Base-by-base conservation (phyloP, 2,888 invertebrate genomes). In the Encarsia formosa region DNA sequence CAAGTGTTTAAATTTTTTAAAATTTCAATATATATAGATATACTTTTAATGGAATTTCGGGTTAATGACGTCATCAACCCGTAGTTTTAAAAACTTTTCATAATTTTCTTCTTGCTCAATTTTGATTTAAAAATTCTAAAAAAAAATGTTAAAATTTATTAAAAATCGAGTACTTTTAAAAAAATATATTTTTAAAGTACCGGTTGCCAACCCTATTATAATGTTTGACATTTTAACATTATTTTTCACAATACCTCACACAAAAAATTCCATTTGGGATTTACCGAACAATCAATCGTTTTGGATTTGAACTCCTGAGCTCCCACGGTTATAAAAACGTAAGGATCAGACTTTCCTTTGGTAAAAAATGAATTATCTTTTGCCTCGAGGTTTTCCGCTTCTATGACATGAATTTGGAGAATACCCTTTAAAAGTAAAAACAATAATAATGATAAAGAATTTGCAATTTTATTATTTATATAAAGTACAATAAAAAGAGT, bases 331-430 rank as follows among this genome's bases (percentile, higher is more conserved):
- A 93, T 79, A 49, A 93, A 83, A 39, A 91, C 90, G 75, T 98
- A 99, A 3, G 98, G 98, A 80, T 99, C 98, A 0, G 95, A 96
- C 78, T 96, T 97, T 69, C 96, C 93, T 79, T 91, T 89, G 70
- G 91, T 93, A 65, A 97, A 74, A 73, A 98, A 80, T 38, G 91
- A 84, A 41, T 96, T 87, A 74, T 99, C 98, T 76, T 93, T 95
- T 74, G 91, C 95, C 87, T 93, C 92, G 22, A 99, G 80, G 75
- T 98, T 88, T 72, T 90, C 88, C 9, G 94, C 98, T 79, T 94
- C 94, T 6, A 97, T 85, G 8, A 98, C 86, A 73, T 95, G 91
- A 47, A 99, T 87, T 59, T 97, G 81, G 49, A 99, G 77, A 24
- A 98, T 89, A 54, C 98, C 98, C 92, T 96, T n/a, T 64, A 9